Percentiles rank a stretch among this genome's conserved stretches.
These are phyloP conservation scores for Coendou prehensilis DNA, from an alignment of 2,797 vertebrate species.

Conservation along the genomic window DNA sequence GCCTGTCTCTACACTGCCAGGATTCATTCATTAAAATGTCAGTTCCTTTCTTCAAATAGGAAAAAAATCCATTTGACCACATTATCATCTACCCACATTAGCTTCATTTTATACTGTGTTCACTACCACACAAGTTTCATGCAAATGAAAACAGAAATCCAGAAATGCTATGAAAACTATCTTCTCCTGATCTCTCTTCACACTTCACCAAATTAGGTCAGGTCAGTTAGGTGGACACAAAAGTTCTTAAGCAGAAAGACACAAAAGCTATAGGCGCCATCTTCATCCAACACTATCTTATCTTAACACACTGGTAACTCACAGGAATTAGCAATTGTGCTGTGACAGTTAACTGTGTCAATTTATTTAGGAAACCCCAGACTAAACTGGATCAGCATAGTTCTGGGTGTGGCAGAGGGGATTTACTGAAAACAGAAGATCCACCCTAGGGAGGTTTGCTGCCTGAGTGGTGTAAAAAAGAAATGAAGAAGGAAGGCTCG, in stretches of 20 bases:
- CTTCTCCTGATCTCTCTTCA: not conserved
- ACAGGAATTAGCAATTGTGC: not conserved
- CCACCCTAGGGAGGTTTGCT: not conserved
- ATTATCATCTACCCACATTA: not conserved
- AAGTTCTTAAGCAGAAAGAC: not conserved
- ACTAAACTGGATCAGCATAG: not conserved
- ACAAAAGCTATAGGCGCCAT: not conserved
- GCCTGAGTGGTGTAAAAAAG: not conserved
- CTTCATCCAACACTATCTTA: not conserved
- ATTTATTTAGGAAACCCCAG: not conserved
- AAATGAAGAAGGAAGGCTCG: not conserved
- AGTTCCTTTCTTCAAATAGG: not conserved
- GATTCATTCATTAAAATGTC: not conserved
- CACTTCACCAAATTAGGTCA: not conserved
- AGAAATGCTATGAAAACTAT: not conserved
- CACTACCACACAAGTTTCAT: not conserved
- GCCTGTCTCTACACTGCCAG: not conserved
- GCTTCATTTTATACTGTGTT: not conserved
- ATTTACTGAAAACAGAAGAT: not conserved
- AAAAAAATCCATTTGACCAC: not conserved
- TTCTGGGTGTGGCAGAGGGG: not conserved
- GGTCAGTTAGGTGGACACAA: not conserved
- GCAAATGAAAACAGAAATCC: not conserved
- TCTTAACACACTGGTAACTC: not conserved
- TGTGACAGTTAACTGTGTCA: not conserved